phyloP scores from a whole-genome alignment of 2,113 vertebrate genomes.

The Alethe diademata region DNA sequence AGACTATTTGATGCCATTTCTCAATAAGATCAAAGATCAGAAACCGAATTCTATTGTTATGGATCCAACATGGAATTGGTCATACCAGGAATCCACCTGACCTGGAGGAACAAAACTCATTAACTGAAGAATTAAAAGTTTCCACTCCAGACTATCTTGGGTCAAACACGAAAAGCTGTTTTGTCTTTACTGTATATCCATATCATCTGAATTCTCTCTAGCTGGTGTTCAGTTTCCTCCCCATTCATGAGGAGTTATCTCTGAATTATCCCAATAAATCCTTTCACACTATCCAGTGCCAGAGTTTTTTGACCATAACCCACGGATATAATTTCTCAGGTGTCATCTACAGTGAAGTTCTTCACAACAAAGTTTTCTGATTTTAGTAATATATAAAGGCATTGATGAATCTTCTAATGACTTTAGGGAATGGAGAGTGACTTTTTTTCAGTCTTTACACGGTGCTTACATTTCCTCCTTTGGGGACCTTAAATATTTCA shows the following conservation, averaged over 20 bases:
- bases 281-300: neutral
- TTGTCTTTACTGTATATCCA: neutral
- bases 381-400: neutral
- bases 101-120: neutral
- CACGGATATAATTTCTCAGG: neutral
- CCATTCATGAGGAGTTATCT: neutral
- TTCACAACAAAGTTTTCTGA: neutral
- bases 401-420: neutral
- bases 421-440: neutral
- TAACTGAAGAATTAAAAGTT: neutral
- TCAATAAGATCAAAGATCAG: neutral
- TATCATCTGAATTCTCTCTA: neutral
- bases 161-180: neutral
- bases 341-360: neutral
- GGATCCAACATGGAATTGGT: neutral
- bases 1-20: neutral
- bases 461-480: neutral
- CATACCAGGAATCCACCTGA: neutral
- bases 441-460: neutral
- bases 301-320: neutral
- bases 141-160: neutral
- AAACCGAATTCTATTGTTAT: neutral
- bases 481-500: neutral
- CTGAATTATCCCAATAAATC: neutral
- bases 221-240: neutral